Evolutionary conservation across 2,797 vertebrate species (phyloP), one percentile per base, ranked within the genome.

Genomic region (Myiotriccus ornatus): DNA sequence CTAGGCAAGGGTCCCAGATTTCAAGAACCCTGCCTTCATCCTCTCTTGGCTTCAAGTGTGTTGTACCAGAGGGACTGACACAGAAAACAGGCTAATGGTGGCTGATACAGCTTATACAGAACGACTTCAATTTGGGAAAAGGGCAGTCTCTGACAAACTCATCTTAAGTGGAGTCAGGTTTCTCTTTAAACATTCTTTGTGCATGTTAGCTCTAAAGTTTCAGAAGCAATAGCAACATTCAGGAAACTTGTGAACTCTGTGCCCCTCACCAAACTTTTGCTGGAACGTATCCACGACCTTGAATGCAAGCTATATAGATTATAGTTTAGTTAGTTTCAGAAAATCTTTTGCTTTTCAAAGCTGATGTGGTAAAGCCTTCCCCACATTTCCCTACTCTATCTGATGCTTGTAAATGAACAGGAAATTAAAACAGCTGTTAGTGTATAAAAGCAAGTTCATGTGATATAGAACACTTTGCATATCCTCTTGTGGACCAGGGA

Each of bases 1-100:
- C 92, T 87, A 94, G 94, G 93, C 95, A 92, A 85, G 44, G 59
- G 43, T 89, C 92, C 92, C 92, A 97, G 89, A 93, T 93, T 94
- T 84, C 87, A 84, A 91, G 89, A 94, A 75, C 55, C 20, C 34
- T 95, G 79, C 79, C 82, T 90, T 79, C 73, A 81, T 94, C 43
- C 55, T 87, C 73, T 69, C 50, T 59, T 85, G 84, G 91, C 76
- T 88, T 76, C 1, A 8, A 86, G 73, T 63, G 18, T 22, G 14
- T 17, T 78, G 55, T 55, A 73, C 79, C 73, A 69, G 44, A 81
- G 89, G 63, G 82, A 84, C 14, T 67, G 65, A 76, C 77, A 74
- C 24, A 74, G 43, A 82, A 60, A 87, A 68, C 0, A 10, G 37
- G 22, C 47, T 91, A 39, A 69, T 65, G 41, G 47, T 68, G 44